Conservation (phyloP, 1,140 invertebrate genomes). For the Pygmarrhopalites habei region DNA sequence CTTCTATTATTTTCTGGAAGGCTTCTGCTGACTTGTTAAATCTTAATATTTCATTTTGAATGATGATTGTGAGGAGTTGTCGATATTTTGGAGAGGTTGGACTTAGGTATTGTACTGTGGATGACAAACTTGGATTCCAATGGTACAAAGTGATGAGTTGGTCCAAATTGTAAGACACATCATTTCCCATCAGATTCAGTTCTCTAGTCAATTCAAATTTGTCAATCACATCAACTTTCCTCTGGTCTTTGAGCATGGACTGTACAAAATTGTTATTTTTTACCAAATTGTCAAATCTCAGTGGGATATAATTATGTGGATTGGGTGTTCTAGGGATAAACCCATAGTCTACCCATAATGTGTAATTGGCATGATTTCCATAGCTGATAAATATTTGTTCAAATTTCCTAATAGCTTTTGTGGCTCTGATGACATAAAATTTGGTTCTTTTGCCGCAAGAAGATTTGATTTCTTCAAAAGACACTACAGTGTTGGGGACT, state of each 20-base stretch:
- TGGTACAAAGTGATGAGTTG: slow-evolving; percentile 20
- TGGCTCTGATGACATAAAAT: slow-evolving; percentile 52
- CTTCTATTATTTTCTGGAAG: no score
- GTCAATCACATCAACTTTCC: slow-evolving; percentile 25
- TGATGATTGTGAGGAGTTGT: neutral
- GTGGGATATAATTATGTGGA: slow-evolving; percentile 18
- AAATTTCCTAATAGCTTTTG: slow-evolving; percentile 46
- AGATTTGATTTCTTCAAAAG: slow-evolving; percentile 46
- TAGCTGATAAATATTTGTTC: slow-evolving; percentile 70
- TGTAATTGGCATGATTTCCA: slow-evolving; percentile 59
- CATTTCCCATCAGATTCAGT: slow-evolving; percentile 23
- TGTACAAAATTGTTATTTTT: neutral
- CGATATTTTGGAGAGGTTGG: no score
- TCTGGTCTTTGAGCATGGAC: slow-evolving; percentile 18
- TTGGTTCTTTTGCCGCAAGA: slow-evolving; percentile 23
- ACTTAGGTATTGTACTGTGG: neutral
- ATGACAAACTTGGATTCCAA: slow-evolving; percentile 20
- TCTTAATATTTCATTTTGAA: neutral
- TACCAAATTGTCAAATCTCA: slow-evolving; percentile 6
- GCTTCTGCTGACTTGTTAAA: neutral
- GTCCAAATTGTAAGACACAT: slow-evolving; percentile 31
- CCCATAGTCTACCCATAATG: slow-evolving; percentile 65
- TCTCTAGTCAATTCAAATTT: slow-evolving; percentile 17
- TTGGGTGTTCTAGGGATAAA: slow-evolving; percentile 46
- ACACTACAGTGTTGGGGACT: slow-evolving; percentile 47